These are phyloP conservation scores for Busseola fusca DNA, from an alignment of 2,888 invertebrate genomes.

Conservation along the genomic window DNA sequence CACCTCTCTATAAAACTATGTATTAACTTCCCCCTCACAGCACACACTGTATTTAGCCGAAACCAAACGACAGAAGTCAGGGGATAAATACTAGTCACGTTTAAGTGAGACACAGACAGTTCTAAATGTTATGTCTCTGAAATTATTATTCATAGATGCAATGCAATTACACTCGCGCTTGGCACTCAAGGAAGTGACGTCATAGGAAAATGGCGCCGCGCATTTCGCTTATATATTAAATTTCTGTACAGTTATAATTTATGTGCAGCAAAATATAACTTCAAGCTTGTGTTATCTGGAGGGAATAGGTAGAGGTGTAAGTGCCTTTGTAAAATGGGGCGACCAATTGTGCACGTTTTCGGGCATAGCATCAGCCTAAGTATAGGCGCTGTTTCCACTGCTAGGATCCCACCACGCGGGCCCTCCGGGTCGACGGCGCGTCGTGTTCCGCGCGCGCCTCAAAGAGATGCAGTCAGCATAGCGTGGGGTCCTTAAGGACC, in stretches of 20 bases:
- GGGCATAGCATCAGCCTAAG: no score
- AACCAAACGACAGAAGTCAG: background rate
- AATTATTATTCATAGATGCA: conserved; percentile 52
- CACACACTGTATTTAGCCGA: background rate
- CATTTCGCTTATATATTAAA: conserved; percentile 21
- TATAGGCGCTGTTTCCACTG: no score
- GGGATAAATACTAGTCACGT: background rate
- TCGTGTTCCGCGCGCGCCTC: no score
- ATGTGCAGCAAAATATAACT: background rate
- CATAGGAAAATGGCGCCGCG: conserved; percentile 30
- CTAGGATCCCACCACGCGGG: no score
- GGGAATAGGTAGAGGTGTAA: background rate
- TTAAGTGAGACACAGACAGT: conserved; percentile 10
- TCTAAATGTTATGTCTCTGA: conserved; percentile 17
- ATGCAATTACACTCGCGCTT: conserved; percentile 42
- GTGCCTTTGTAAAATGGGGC: no score
- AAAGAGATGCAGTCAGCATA: no score
- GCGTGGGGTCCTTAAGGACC: no score
- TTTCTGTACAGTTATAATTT: conserved; percentile 14
- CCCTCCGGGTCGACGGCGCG: no score
- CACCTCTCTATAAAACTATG: no score
- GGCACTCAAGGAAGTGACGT: conserved; percentile 30
- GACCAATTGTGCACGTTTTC: no score
- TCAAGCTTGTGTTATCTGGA: background rate
- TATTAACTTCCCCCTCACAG: no score